Base-by-base conservation (phyloP, 2,797 vertebrate species). In the Myotis planiceps region DNA sequence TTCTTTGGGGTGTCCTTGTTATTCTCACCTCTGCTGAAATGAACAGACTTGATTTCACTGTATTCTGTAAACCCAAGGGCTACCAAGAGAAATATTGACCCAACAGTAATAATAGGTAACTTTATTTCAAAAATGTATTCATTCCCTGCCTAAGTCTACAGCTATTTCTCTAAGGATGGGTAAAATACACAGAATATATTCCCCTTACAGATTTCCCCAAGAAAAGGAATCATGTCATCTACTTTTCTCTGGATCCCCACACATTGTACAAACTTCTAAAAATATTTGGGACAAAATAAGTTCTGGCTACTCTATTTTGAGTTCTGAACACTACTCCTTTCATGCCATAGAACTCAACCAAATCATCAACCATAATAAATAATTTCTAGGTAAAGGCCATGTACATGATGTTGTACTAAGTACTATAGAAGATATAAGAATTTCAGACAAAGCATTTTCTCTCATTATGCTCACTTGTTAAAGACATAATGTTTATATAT, bases 71-170 rank as follows among this genome's bases (percentile, higher is more conserved):
- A 90, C 37, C 15, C 79, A 94, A 95, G 58, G 21, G 58, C 68
- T 96, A 90, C 37, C 42, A 92, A 87, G n/a, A 88, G 83, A 96
- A 97, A 96, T 93, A 94, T 55, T 97, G 65, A 97, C 72, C 79
- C 75, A 97, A 90, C 25, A 90, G 66, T 90, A 94, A 96, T 96
- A 92, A 97, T 27, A 47, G 51, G 8, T 71, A 68, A 93, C 25
- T 95, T 96, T 82, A 94, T 92, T 95, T 90, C 19, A 75, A 89
- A 95, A 93, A 39, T 32, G 1, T 91, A 80, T 87, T 92, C 60
- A 95, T 84, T 92, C 25, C 21, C 51, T 74, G 27, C 78, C 47
- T 55, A 80, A 74, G 53, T 88, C 86, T 93, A 72, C 25, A 95
- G 32, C 34, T 80, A 45, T 63, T 97, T 96, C 83, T 94, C 60